Evolutionary conservation across 2,797 vertebrate genomes (phyloP), one percentile per base, ranked within the genome.

Genomic region (Anas bernieri): DNA sequence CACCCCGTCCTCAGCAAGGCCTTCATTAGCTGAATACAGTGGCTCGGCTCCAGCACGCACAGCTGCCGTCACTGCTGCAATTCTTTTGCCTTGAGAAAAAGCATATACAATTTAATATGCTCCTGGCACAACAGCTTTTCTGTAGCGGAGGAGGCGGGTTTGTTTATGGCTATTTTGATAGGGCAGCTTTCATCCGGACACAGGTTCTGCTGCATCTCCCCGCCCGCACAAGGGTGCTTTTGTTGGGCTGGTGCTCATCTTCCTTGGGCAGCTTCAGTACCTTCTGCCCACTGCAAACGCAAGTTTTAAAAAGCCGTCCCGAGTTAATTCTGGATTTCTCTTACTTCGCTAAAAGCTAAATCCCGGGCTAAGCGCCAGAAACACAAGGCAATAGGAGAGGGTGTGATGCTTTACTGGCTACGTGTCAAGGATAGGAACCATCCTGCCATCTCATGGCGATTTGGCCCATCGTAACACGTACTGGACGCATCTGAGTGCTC

Each of bases 71-170:
- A 95, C 87, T 93, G 92, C 95, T 96, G 94, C 96, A 91, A 89
- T 91, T 96, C 96, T 96, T 96, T 95, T 68, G 94, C 96, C 95
- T 96, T 95, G 91, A 96, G 95, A 96, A 96, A 96, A 95, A 94
- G 80, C 96, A 97, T 97, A 91, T 94, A 97, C 95, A 95, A 97
- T 97, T 97, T 96, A 97, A 97, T 96, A 95, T 95, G 93, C 93
- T 97, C 93, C 86, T 94, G 95, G 96, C 96, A 97, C 85, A 93
- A 83, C 83, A 92, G 90, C 90, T 95, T 95, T 95, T 86, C 84
- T 96, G 86, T 95, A 63, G 93, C 41, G 5, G 80, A 91, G 94
- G 94, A 96, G 96, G 95, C 86, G 93, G 93, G 92, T 93, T 96
- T 96, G 94, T 96, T 97, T 95, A 80, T 92, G 94, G 93, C 93